Conservation (phyloP, 2,113 vertebrate genomes). For the Podarcis raffonei region DNA sequence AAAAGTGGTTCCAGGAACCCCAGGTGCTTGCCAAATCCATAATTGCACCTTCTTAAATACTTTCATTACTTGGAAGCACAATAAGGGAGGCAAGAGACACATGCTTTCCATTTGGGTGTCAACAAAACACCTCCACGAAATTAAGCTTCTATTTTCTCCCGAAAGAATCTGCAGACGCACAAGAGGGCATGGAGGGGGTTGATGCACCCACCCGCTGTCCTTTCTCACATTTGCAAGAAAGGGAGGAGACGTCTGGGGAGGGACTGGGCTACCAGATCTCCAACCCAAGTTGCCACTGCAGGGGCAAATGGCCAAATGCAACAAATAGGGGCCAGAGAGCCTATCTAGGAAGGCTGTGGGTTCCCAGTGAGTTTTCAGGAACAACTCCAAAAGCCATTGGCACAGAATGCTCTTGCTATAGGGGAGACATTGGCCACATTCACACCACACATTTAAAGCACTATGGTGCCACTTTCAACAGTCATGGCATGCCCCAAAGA, state of each 20-base stretch:
- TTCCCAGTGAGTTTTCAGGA: too few relatives aligned
- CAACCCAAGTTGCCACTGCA: neutral
- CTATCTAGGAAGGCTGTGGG: too few relatives aligned
- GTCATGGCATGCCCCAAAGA: too few relatives aligned
- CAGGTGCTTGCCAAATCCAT: slow-evolving; percentile 85
- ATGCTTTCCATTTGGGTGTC: slow-evolving; percentile 83
- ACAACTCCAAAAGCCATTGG: too few relatives aligned
- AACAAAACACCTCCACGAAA: slow-evolving; percentile 83
- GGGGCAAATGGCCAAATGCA: neutral
- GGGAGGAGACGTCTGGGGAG: slow-evolving; percentile 35
- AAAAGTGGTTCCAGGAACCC: slow-evolving; percentile 81
- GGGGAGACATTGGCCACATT: too few relatives aligned
- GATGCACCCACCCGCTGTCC: too few relatives aligned
- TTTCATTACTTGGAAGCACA: slow-evolving; percentile 82
- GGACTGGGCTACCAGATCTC: neutral
- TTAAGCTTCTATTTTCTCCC: slow-evolving; percentile 77
- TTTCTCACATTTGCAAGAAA: slow-evolving; percentile 2
- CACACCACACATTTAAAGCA: too few relatives aligned
- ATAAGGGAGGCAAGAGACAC: slow-evolving; percentile 75
- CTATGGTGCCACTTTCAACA: too few relatives aligned
- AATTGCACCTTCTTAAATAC: slow-evolving; percentile 86
- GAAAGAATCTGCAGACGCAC: slow-evolving; percentile 46
- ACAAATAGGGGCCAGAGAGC: too few relatives aligned
- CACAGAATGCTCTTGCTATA: too few relatives aligned
- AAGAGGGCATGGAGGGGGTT: too few relatives aligned